These are phyloP conservation scores for Vollenhovia emeryi DNA, from an alignment of 1,140 invertebrate genomes.

Conservation along the genomic window DNA sequence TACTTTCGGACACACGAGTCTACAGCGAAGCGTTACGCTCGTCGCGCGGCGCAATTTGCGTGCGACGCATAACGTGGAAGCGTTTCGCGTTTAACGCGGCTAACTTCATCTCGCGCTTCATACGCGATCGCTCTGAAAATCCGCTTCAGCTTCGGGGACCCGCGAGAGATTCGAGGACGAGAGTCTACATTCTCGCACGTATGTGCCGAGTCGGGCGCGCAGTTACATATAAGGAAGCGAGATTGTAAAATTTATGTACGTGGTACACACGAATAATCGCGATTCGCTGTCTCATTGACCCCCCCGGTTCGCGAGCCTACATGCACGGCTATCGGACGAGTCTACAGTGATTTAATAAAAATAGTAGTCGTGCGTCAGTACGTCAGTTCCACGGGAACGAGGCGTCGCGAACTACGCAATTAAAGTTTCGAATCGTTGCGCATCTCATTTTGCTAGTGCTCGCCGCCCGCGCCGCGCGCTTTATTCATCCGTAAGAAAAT, in stretches of 20 bases:
- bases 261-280: neutral
- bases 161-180: neutral
- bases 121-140: neutral
- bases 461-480: neutral
- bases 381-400: neutral
- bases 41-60: neutral
- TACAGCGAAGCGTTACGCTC: no score
- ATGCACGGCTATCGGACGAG: neutral
- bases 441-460: neutral
- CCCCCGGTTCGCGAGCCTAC: neutral
- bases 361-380: neutral
- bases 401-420: constrained; percentile 16
- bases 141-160: neutral
- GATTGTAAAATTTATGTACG: neutral
- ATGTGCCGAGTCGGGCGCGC: neutral
- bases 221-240: neutral
- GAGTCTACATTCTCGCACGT: neutral
- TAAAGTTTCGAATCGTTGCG: constrained; percentile 27
- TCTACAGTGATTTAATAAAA: constrained; percentile 20
- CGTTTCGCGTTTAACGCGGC: neutral
- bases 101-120: neutral
- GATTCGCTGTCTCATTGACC: neutral
- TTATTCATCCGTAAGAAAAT: constrained; percentile 8
- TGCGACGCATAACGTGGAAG: neutral
- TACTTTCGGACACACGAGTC: no score